Evolutionary conservation across 2,888 invertebrate species (phyloP).

Genomic region (Pogonocherus hispidulus): DNA sequence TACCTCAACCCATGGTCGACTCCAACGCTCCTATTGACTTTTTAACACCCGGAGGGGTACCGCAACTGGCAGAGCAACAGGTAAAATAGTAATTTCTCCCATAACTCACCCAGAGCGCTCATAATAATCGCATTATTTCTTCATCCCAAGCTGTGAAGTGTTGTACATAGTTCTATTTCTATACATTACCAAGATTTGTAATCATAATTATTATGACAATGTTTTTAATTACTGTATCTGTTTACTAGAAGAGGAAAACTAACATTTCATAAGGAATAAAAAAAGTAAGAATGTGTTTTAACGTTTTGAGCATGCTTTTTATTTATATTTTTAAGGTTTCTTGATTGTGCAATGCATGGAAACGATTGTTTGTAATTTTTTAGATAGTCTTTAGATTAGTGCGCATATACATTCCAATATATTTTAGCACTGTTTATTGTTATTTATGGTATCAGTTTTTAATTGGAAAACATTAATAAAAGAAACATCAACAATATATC

Average conservation of each 20-base stretch:
- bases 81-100: constrained; percentile 49
- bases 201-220: constrained; percentile 26
- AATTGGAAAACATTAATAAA: neutral
- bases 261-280: constrained; percentile 58
- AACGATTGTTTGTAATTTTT: constrained; percentile 27
- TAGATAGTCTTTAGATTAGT: constrained; percentile 8
- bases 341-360: constrained; percentile 36
- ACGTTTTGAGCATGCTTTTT: constrained; percentile 34
- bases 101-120: neutral
- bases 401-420: constrained; percentile 21
- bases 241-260: constrained; percentile 57
- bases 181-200: constrained; percentile 31
- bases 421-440: constrained; percentile 22
- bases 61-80: constrained; percentile 58
- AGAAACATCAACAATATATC: neutral
- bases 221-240: constrained; percentile 43
- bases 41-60: constrained; percentile 67
- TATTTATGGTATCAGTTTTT: neutral
- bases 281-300: constrained; percentile 45
- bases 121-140: constrained; percentile 7
- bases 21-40: constrained; percentile 73
- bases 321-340: constrained; percentile 31
- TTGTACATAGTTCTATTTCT: constrained; percentile 16
- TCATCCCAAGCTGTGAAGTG: neutral
- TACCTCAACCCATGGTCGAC: constrained; percentile 72